Base-by-base conservation (phyloP, 2,113 vertebrate species). In the Scatophagus argus region DNA sequence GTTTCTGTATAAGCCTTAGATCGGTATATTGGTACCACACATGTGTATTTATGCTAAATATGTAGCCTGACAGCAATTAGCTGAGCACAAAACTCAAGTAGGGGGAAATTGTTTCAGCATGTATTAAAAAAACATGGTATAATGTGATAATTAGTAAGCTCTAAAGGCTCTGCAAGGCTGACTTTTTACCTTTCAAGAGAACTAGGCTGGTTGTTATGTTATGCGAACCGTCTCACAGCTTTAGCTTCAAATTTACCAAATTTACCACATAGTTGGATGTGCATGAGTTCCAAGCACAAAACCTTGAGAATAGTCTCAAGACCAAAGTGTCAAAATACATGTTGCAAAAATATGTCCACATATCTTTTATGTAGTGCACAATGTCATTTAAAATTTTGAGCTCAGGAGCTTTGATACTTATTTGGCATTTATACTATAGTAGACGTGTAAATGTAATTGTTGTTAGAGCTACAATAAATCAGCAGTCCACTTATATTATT, bases 381-480 rank as follows among this genome's bases (percentile, higher is more conserved):
- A 44, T n/a, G n/a, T n/a, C n/a, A n/a, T n/a, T n/a, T n/a, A n/a
- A n/a, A n/a, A n/a, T n/a, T n/a, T n/a, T n/a, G n/a, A n/a, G n/a
- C n/a, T n/a, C 47, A 60, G 25, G 62, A n/a, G 16, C 36, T 13
- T 17, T 46, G 32, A 29, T 34, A 31, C 41, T 59, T 39, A 2
- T 27, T 32, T 38, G 27, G 12, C 16, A 41, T 27, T 49, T 25
- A 21, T 29, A 44, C 27, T 51, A 16, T 49, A 25, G 39, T 23
- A 39, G n/a, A 69, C 51, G 47, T 74, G 36, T 61, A 25, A 31
- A 52, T 65, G 6, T 21, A 51, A 49, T 74, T 74, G 55, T 66
- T 74, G 21, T 47, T 19, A 9, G 38, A 41, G 44, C 31, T 61
- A 47, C 38, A 65, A 54, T 79, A 23, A 80, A 67, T 54, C 66